Evolutionary conservation across 2,888 invertebrate genomes (phyloP).

Genomic region (Aphrophora alni): DNA sequence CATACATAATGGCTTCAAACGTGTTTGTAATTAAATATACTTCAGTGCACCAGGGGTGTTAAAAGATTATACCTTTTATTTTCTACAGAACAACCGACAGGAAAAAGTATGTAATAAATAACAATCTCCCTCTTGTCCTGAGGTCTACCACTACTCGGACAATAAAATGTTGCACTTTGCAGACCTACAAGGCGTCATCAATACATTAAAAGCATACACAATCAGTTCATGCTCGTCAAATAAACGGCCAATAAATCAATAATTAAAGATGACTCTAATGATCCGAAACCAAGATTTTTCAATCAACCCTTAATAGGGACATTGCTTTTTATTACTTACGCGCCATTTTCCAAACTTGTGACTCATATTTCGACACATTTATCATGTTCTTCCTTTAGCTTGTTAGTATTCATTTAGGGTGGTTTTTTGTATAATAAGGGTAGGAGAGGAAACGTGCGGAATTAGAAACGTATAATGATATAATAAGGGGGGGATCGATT

Average conservation of each 20-base stretch:
- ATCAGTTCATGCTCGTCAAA: not conserved
- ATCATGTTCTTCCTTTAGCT: not conserved
- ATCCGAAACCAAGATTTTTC: not conserved
- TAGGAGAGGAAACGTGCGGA: slow-evolving; percentile 2
- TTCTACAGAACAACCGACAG: too few relatives aligned
- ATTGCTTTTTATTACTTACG: not conserved
- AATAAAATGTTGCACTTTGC: not conserved
- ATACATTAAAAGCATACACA: not conserved
- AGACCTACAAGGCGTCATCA: not conserved
- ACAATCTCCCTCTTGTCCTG: too few relatives aligned
- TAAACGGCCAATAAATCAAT: not conserved
- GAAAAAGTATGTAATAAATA: too few relatives aligned
- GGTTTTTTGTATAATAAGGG: not conserved
- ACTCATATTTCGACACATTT: slow-evolving; percentile 1
- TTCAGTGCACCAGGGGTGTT: too few relatives aligned
- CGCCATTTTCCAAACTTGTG: not conserved
- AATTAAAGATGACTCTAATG: not conserved
- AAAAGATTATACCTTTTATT: too few relatives aligned
- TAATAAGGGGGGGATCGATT: not conserved
- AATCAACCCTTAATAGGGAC: not conserved
- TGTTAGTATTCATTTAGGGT: slow-evolving; percentile 9
- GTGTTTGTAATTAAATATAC: too few relatives aligned
- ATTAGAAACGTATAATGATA: slow-evolving; percentile 1
- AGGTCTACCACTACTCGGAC: not conserved
- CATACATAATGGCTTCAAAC: too few relatives aligned